Base-by-base conservation (phyloP, 1,140 invertebrate species). In the Apocrypta bakeri region DNA sequence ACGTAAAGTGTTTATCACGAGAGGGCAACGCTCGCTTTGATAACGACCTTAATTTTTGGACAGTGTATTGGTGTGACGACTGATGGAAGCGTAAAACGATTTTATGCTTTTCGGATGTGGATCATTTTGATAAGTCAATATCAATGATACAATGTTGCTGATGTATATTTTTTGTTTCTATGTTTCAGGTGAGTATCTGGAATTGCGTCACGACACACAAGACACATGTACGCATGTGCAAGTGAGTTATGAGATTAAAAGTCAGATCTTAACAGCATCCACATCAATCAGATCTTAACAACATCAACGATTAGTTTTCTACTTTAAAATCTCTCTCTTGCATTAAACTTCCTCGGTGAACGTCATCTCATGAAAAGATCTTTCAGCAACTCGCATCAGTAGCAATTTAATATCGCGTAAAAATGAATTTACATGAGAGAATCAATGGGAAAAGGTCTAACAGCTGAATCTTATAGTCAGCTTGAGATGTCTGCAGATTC, bases 101-200 rank as follows among this genome's bases (percentile, higher is more conserved):
- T 37, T 37, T 37, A 37, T 37, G 2, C 33, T 37, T 37, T 37
- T 37, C n/a, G n/a, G n/a, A n/a, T n/a, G n/a, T n/a, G n/a, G n/a
- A n/a, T n/a, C n/a, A n/a, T n/a, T n/a, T n/a, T n/a, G n/a, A n/a
- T n/a, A n/a, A n/a, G n/a, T n/a, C n/a, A n/a, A n/a, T n/a, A n/a
- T n/a, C n/a, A 37, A 37, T 4, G 2, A 37, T 37, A 37, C 33
- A 37, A 37, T 4, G 2, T 37, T 37, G 2, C 2, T 9, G 9
- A 37, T 9, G 9, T 37, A 4, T 37, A 37, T 37, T 56, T 66
- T 0, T 66, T 72, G 0, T 72, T 37, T 72, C 17, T 79, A 17
- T 79, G 66, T 79, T 79, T 61, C 68, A 79, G 78, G 78, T 79
- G 33, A 72, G 78, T 72, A 48, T 69, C 25, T 1, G 9, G 17